Evolutionary conservation across 2,113 vertebrate species (phyloP).

Genomic region (Hippocampus abdominalis): DNA sequence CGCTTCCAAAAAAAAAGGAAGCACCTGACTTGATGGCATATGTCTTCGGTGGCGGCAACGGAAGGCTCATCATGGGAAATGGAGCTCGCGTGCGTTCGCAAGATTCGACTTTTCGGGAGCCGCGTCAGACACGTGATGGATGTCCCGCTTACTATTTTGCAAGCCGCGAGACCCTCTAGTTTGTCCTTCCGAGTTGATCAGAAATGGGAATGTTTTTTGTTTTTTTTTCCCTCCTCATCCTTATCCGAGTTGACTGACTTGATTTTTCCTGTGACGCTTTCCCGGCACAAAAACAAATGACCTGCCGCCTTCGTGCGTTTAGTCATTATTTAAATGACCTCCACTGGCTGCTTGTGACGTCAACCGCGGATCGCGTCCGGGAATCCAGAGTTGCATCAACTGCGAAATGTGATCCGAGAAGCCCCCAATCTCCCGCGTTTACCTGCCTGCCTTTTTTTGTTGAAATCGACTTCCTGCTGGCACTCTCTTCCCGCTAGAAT

Average conservation of each 20-base stretch:
- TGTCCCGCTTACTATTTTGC: constrained; percentile 19
- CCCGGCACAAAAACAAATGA: not conserved
- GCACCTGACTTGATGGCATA: not conserved
- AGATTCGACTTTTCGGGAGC: constrained; percentile 1
- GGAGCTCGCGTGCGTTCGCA: constrained; percentile 1
- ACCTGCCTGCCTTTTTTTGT: constrained; percentile 19
- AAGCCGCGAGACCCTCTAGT: constrained; percentile 18
- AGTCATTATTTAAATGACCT: not conserved
- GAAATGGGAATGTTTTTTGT: constrained; percentile 10
- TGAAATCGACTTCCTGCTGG: constrained; percentile 58
- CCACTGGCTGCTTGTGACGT: not conserved
- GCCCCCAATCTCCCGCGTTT: constrained; percentile 13
- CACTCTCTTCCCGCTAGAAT: constrained; percentile 56
- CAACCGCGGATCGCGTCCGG: not conserved
- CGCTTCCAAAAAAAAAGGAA: not conserved
- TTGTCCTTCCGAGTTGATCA: constrained; percentile 7
- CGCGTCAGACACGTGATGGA: no score
- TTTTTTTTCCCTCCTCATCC: no score
- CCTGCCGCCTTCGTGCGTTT: no score
- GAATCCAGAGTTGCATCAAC: constrained; percentile 38
- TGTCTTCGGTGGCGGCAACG: not conserved
- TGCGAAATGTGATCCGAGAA: no score
- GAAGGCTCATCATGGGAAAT: not conserved
- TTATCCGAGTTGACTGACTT: not conserved
- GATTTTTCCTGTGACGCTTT: not conserved